Evolutionary conservation across 2,113 vertebrate genomes (phyloP).

Genomic region (Lophochroa leadbeateri): DNA sequence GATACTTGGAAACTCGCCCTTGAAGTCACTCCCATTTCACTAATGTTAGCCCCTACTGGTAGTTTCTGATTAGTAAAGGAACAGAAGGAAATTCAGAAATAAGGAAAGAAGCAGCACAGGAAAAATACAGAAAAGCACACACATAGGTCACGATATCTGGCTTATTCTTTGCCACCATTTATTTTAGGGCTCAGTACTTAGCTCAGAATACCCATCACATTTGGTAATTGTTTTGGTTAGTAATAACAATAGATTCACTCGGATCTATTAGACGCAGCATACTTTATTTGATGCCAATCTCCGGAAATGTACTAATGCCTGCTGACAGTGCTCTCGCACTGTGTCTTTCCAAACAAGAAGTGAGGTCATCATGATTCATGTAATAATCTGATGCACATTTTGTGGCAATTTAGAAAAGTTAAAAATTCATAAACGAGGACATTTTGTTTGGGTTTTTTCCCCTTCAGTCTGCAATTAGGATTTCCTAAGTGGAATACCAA

Average conservation of each 20-base stretch:
- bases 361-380: background rate
- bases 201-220: background rate
- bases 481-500: background rate
- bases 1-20: background rate
- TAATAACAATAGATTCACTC: background rate
- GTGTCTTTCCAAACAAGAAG: constrained; percentile 13
- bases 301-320: background rate
- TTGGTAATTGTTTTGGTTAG: background rate
- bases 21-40: background rate
- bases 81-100: background rate
- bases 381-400: background rate
- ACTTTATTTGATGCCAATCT: constrained; percentile 15
- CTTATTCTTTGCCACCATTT: background rate
- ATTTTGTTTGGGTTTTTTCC: background rate
- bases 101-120: background rate
- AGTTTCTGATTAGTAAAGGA: background rate
- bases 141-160: background rate
- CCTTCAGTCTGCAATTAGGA: background rate
- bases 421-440: background rate
- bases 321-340: background rate
- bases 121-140: background rate
- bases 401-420: background rate
- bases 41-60: background rate
- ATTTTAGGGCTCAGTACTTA: background rate
- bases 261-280: background rate